Percentiles rank a stretch among this genome's conserved stretches.
These are phyloP conservation scores for Tupaia chinensis DNA, from an alignment of 2,113 vertebrate genomes.

Conservation along the genomic window DNA sequence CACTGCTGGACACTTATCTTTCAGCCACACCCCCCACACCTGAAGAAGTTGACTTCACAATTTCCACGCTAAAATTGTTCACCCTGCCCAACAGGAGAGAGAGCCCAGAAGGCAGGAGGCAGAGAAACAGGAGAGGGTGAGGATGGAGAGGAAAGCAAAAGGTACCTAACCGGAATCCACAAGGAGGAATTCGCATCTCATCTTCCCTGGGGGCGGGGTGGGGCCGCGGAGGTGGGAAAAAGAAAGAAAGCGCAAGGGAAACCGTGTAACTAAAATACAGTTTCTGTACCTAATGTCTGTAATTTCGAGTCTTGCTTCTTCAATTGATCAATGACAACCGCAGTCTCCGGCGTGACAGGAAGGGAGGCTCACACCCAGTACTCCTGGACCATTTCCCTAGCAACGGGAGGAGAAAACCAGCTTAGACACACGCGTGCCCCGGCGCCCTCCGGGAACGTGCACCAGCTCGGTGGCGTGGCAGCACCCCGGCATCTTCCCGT, in stretches of 20 bases:
- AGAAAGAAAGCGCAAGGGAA: not conserved
- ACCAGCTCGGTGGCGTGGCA: conserved; percentile 68
- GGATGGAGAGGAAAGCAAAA: not conserved
- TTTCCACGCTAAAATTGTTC: conserved; percentile 76
- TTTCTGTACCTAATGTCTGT: conserved; percentile 85
- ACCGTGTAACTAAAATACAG: not conserved
- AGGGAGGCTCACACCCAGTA: conserved; percentile 86
- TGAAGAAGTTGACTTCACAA: conserved; percentile 81
- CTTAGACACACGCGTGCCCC: conserved; percentile 78
- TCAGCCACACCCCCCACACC: conserved; percentile 66
- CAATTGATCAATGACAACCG: conserved; percentile 91
- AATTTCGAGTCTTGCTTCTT: conserved; percentile 86
- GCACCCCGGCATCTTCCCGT: conserved; percentile 87
- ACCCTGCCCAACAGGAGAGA: conserved; percentile 51
- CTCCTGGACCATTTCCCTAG: conserved; percentile 86
- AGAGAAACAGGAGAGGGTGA: not conserved
- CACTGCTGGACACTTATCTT: conserved; percentile 61
- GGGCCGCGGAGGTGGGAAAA: conserved; percentile 41
- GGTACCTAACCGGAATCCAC: not conserved
- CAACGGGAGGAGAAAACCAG: conserved; percentile 82
- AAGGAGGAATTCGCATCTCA: conserved; percentile 57
- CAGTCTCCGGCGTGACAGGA: conserved; percentile 87
- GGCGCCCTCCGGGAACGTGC: conserved; percentile 79
- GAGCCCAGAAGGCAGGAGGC: not conserved
- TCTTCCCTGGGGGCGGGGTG: conserved; percentile 81